phyloP scores from a whole-genome alignment of 2,113 vertebrate species.

The Gorsachius goisagi region DNA sequence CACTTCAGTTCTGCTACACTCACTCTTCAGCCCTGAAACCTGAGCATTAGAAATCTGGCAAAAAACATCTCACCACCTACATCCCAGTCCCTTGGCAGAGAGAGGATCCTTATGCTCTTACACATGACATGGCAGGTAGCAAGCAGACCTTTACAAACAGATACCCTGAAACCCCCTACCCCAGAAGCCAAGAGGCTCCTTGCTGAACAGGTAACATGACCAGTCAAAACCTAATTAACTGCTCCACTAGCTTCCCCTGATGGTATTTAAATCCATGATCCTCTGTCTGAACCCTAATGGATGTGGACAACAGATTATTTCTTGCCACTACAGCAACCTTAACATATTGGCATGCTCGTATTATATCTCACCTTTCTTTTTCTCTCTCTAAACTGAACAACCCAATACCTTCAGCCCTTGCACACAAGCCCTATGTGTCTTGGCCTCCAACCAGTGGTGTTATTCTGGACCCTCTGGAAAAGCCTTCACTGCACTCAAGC shows the following conservation, averaged over 20 bases:
- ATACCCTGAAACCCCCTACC: background rate
- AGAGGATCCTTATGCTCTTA: background rate
- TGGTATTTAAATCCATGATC: background rate
- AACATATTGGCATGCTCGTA: background rate
- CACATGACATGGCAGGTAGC: rapidly evolving
- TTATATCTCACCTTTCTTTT: no score
- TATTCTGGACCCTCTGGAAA: background rate
- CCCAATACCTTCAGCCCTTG: background rate
- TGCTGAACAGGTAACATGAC: background rate
- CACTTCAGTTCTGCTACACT: background rate
- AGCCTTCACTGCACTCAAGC: background rate
- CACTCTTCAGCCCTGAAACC: background rate
- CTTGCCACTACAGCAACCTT: background rate
- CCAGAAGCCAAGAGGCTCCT: background rate
- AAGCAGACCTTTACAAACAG: background rate
- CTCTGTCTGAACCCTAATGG: background rate
- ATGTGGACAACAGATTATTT: background rate
- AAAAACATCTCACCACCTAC: background rate
- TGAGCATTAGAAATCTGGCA: background rate
- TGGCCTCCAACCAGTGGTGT: background rate
- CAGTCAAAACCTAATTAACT: background rate
- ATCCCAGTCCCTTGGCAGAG: background rate
- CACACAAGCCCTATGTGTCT: background rate
- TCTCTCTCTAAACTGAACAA: background rate
- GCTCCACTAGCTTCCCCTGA: background rate